Percentiles rank a stretch among this genome's conserved stretches.
Evolutionary conservation across 2,888 invertebrate species (phyloP).

Genomic region (Hanleya hanleyi): DNA sequence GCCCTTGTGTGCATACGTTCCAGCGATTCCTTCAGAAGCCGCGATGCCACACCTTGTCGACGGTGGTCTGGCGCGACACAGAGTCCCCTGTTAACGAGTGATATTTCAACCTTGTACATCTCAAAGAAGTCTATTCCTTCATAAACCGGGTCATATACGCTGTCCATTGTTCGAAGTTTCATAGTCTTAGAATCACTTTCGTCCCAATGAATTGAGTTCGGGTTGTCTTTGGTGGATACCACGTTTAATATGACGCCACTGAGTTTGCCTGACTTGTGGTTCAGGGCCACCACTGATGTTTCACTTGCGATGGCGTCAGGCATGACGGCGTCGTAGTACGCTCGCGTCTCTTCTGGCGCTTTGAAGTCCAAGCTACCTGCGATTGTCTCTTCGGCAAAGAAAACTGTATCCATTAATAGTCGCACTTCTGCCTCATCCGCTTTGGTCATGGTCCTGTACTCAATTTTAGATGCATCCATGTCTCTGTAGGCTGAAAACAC

Average conservation of each 20-base stretch:
- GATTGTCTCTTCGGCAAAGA: background rate
- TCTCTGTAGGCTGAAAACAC: too few species aligned
- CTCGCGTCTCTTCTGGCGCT: background rate
- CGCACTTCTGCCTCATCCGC: background rate
- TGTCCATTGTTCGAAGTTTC: background rate
- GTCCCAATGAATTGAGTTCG: background rate
- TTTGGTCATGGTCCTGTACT: background rate
- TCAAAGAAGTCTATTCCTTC: background rate
- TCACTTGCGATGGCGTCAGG: background rate
- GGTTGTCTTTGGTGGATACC: background rate
- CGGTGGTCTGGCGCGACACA: background rate
- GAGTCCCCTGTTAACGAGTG: background rate
- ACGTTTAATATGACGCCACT: background rate
- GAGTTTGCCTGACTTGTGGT: background rate
- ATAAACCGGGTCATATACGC: background rate
- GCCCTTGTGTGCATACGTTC: background rate
- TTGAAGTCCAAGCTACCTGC: background rate
- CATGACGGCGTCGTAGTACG: background rate
- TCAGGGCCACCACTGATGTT: background rate
- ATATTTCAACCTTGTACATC: background rate
- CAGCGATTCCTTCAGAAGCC: background rate
- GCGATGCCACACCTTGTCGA: background rate
- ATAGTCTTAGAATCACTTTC: background rate
- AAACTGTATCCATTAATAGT: background rate
- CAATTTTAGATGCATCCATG: too few species aligned